Conservation (phyloP, 2,113 vertebrate species). For the Cathartes aura region DNA sequence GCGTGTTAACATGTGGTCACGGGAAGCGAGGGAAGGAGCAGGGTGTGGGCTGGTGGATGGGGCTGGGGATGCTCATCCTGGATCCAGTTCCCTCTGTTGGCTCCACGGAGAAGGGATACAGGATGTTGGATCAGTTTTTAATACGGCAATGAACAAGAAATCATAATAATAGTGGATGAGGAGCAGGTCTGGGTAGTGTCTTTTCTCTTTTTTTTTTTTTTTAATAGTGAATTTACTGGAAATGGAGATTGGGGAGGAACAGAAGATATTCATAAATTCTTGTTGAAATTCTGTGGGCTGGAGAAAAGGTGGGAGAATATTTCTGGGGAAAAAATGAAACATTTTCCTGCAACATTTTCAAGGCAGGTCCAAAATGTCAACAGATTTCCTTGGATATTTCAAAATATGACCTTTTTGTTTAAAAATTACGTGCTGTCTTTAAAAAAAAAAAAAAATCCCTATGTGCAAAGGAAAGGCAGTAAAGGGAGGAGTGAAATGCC, state of each 20-base stretch:
- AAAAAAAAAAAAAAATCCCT: not conserved
- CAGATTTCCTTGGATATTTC: constrained; percentile 11
- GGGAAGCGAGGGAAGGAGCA: not conserved
- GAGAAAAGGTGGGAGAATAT: not conserved
- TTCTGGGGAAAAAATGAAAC: not conserved
- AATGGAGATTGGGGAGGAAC: not conserved
- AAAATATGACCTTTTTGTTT: constrained; percentile 4
- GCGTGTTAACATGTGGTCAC: not conserved
- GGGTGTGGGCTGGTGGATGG: not conserved
- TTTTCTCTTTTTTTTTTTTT: not conserved
- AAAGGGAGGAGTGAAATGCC: not conserved
- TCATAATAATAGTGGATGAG: not conserved
- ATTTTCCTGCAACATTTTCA: not conserved
- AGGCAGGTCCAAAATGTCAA: not conserved
- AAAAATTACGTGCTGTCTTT: not conserved
- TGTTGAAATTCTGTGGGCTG: not conserved
- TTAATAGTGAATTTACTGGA: not conserved
- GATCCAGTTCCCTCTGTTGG: not conserved
- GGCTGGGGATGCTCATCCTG: not conserved
- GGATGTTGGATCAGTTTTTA: not conserved
- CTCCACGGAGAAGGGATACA: not conserved
- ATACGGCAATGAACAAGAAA: not conserved
- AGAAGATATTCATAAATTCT: not conserved
- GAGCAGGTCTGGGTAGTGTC: not conserved
- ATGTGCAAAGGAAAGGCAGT: not conserved